Conservation (phyloP, 2,113 vertebrate species). For the Phylloscopus whistleri region DNA sequence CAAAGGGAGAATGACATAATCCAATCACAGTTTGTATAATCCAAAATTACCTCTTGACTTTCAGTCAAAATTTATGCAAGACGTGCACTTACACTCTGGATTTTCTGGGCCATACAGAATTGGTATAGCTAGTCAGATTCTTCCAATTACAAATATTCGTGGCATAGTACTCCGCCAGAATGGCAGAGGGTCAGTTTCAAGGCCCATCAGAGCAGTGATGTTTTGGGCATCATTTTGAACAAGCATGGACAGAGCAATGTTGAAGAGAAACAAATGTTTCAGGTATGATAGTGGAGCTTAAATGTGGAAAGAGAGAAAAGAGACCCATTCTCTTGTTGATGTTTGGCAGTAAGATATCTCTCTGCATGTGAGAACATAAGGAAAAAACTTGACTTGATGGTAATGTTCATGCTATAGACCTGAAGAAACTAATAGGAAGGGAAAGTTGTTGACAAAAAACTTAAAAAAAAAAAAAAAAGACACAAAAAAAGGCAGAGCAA, state of each 20-base stretch:
- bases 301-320: neutral
- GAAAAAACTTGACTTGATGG: neutral
- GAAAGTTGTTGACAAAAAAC: neutral
- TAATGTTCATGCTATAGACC: neutral
- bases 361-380: neutral
- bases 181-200: neutral
- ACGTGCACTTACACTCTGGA: neutral
- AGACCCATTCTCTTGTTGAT: neutral
- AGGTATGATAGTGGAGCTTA: neutral
- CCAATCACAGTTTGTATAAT: neutral
- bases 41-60: neutral
- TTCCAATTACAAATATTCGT: neutral
- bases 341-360: neutral
- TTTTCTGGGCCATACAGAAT: neutral
- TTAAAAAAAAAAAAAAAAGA: neutral
- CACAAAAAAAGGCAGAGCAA: fast-evolving
- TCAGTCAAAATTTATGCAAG: neutral
- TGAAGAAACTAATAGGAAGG: neutral
- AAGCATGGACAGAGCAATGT: neutral
- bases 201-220: neutral
- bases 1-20: neutral
- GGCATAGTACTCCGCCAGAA: neutral
- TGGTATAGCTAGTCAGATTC: neutral
- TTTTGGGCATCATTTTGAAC: neutral
- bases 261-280: neutral